Evolutionary conservation across 2,888 invertebrate genomes (phyloP).

Genomic region (Drosophila conformis): DNA sequence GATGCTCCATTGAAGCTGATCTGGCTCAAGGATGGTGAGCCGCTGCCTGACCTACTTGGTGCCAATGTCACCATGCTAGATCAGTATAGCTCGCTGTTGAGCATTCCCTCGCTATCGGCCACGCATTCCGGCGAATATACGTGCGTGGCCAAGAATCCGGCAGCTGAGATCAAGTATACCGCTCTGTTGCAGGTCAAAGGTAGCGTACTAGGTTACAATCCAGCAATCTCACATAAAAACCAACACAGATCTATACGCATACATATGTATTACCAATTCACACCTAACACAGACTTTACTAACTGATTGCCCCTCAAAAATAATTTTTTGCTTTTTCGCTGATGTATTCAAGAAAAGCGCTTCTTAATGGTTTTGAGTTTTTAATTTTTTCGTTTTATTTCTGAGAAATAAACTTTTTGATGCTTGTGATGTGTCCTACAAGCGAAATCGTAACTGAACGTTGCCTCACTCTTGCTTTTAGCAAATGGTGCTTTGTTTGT

Average conservation of each 20-base stretch:
- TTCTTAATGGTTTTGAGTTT: constrained; percentile 77
- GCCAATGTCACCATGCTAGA: constrained; percentile 90
- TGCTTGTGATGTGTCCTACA: constrained; percentile 48
- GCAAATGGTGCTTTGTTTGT: constrained; percentile 70
- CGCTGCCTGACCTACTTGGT: constrained; percentile 88
- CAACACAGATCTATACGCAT: constrained; percentile 19
- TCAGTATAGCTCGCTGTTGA: constrained; percentile 91
- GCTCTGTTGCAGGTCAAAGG: constrained; percentile 93
- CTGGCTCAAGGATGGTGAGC: constrained; percentile 93
- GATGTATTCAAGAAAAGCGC: constrained; percentile 75
- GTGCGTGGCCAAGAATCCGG: constrained; percentile 92
- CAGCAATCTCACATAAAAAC: constrained; percentile 20
- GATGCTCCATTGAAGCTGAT: constrained; percentile 92
- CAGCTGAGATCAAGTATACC: constrained; percentile 92
- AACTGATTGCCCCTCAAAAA: constrained; percentile 61
- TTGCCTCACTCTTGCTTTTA: constrained; percentile 59
- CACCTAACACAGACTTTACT: constrained; percentile 40
- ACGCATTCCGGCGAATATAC: constrained; percentile 92
- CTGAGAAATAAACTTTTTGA: constrained; percentile 44
- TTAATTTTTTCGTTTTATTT: constrained; percentile 55
- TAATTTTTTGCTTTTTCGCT: constrained; percentile 68
- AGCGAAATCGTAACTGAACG: constrained; percentile 64
- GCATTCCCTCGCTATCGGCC: constrained; percentile 91
- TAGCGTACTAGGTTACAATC: constrained; percentile 86
- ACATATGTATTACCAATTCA: constrained; percentile 7